A percentile compares a stretch with the other conserved stretches of the same genome.
phyloP scores from a whole-genome alignment of 2,797 vertebrate genomes.

The Gambusia yucatana region DNA sequence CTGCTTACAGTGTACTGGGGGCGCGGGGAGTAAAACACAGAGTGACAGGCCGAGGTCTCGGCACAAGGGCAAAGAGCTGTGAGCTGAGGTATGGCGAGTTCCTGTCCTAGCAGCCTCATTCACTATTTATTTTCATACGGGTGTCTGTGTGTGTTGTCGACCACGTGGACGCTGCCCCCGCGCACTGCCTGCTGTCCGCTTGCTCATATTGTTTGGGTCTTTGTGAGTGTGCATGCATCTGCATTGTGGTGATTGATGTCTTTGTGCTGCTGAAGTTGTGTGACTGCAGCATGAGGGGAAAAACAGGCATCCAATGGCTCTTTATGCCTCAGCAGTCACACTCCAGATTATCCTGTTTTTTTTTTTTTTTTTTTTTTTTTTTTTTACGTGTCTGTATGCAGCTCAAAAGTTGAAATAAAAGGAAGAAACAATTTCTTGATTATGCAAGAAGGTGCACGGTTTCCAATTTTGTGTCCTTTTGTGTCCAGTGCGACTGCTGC shows the following conservation, averaged over 20 bases:
- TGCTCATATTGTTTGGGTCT: slow-evolving; percentile 20
- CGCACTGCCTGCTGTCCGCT: slow-evolving; percentile 21
- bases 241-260: slow-evolving; percentile 47
- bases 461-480: slow-evolving; percentile 45
- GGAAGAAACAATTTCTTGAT: slow-evolving; percentile 38
- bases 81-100: slow-evolving; percentile 58
- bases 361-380: slow-evolving; percentile 24
- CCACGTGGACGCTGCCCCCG: not conserved
- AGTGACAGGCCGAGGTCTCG: slow-evolving; percentile 64
- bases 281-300: slow-evolving; percentile 42
- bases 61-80: slow-evolving; percentile 58
- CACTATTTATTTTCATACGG: slow-evolving; percentile 49
- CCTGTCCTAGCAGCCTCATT: slow-evolving; percentile 46
- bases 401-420: slow-evolving; percentile 40
- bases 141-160: slow-evolving; percentile 7
- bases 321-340: slow-evolving; percentile 73
- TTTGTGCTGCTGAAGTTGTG: slow-evolving; percentile 29
- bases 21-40: slow-evolving; percentile 61
- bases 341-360: slow-evolving; percentile 69
- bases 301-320: slow-evolving; percentile 70
- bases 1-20: slow-evolving; percentile 58
- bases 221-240: slow-evolving; percentile 21
- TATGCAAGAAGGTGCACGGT: slow-evolving; percentile 36
- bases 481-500: slow-evolving; percentile 41
- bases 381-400: slow-evolving; percentile 61